Base-by-base conservation (phyloP, 2,113 vertebrate species). In the Albula goreensis region DNA sequence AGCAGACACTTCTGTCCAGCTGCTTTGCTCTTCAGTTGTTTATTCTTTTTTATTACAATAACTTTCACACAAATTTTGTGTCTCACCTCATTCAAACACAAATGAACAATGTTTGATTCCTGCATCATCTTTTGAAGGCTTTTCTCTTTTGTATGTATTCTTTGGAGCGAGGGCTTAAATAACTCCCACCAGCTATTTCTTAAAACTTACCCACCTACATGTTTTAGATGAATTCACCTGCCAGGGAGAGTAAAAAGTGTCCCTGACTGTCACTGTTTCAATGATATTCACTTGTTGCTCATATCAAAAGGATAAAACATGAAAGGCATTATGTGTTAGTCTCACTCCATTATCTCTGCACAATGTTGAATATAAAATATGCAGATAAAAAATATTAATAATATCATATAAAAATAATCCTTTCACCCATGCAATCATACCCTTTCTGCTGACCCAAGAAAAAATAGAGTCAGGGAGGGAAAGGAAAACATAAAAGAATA, bases 381-480 rank as follows among this genome's bases (percentile, higher is more conserved):
- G 12, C 60, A 22, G 15, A 66, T 66, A 4, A 22, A 63, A 63
- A 22, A 63, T 63, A 63, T 63, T 63, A 63, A 63, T 4, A 5
- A 63, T 63, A 63, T 63, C 17, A 22, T 1, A 49, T 48, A 25
- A 7, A 53, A 57, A 63, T 22, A 19, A 63, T 78, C 53, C 74
- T 83, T 48, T 51, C 82, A 17, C 53, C n/a, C 74, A 17, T 12
- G 78, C 49, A 17, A 83, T 81, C 22, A 49, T n/a, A 66, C 50
- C 56, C 3, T 52, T 4, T 66, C 60, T 51, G 70, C 83, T 11
- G 77, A 84, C 56, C 74, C 53, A 48, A 84, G 83, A 81, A 25
- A 50, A 85, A 66, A 63, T 13, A 51, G 4, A 13, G 66, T n/a
- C 6, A 10, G 82, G 15, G 50, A 84, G 74, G 49, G 74, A 85